Base-by-base conservation (phyloP, 2,113 vertebrate species). In the Melanotaenia duboulayi region DNA sequence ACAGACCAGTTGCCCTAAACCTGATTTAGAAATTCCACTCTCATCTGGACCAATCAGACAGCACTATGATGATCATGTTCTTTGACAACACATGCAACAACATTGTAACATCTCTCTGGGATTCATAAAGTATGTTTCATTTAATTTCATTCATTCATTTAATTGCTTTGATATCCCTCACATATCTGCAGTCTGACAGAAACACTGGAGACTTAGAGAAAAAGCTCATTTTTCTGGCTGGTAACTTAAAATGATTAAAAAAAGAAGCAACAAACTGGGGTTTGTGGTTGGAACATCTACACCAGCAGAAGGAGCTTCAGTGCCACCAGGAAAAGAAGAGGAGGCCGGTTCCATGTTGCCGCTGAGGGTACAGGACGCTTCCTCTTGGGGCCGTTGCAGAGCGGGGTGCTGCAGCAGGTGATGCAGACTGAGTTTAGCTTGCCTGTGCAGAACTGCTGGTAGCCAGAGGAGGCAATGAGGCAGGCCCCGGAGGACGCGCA, bases 361-460 rank as follows among this genome's bases (percentile, higher is more conserved):
- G 68, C 81, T 0, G 93, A 93, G 0, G 89, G 85, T 23, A 76
- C 85, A 2, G 95, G 94, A 1, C 96, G 92, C 90, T 93, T 97
- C 93, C 93, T 96, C 24, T 94, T 91, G 11, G 96, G 96, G 52
- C 98, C 97, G 0, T 99, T 99, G 94, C 97, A 99, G 75, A 99
- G 96, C 0, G 97, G 95, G 0, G 96, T 98, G 93, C 96, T 98
- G 88, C 98, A 99, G 94, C 98, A 99, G 91, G 95, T 96, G 93
- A 99, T 99, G 79, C 98, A 99, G 24, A 99, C 97, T 0, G 97
- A 99, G 95, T 98, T 97, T 78, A 99, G 91, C 90, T 94, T 95
- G 75, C 97, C 97, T 0, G 97, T 97, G 80, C 98, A 99, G 89
- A 99, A 99, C 93, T 97, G 97, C 91, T 99, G 97, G 93, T 99